These are phyloP conservation scores for Diarsia brunnea DNA, from an alignment of 2,888 invertebrate species.

Conservation along the genomic window DNA sequence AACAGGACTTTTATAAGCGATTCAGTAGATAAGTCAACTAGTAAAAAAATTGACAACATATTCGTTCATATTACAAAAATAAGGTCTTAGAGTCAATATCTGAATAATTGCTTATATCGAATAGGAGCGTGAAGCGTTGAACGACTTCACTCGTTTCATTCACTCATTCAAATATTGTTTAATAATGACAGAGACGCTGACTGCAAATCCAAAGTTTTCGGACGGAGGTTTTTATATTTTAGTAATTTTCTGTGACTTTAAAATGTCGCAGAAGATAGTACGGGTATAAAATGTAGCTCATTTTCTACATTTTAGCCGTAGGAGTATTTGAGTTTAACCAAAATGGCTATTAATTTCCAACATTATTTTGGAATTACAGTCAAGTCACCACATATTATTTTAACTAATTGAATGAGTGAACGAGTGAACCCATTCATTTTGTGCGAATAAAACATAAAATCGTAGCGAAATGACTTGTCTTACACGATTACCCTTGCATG, in stretches of 20 bases:
- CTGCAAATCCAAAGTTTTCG: slow-evolving; percentile 9
- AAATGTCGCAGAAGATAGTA: not conserved
- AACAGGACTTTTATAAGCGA: slow-evolving; percentile 3
- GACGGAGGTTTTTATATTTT: slow-evolving; percentile 28
- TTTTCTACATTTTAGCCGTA: slow-evolving; percentile 38
- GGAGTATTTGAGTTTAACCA: slow-evolving; percentile 6
- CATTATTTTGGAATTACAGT: slow-evolving; percentile 18
- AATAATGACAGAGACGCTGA: not conserved
- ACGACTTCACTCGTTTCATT: slow-evolving; percentile 42
- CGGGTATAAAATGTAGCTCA: slow-evolving; percentile 39
- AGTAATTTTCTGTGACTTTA: not conserved
- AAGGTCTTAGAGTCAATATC: slow-evolving; percentile 63
- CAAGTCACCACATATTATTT: not conserved
- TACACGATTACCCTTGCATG: slow-evolving; percentile 66
- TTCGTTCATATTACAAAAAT: slow-evolving; percentile 12
- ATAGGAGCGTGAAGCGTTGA: slow-evolving; percentile 57
- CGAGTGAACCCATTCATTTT: slow-evolving; percentile 59
- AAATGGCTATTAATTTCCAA: slow-evolving; percentile 30
- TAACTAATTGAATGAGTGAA: slow-evolving; percentile 30
- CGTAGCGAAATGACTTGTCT: slow-evolving; percentile 62
- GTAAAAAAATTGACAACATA: not conserved
- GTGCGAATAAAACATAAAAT: slow-evolving; percentile 60
- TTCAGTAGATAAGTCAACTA: not conserved
- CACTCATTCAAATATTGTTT: slow-evolving; percentile 25
- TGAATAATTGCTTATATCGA: slow-evolving; percentile 54